Evolutionary conservation across 2,797 vertebrate species (phyloP).

Genomic region (Hypotaenidia okinawae): DNA sequence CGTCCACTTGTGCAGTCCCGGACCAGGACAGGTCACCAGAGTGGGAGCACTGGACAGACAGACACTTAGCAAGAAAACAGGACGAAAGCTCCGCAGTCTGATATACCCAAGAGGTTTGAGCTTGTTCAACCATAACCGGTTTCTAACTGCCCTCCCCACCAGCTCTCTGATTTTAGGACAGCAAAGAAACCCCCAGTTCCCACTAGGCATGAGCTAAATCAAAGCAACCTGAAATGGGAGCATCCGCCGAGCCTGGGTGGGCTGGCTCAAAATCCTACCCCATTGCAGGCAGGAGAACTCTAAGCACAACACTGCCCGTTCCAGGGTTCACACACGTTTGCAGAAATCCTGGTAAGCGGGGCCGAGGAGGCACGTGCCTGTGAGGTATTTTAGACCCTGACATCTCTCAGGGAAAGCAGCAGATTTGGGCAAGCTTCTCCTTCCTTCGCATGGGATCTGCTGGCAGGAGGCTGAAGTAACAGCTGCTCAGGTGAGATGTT

Average conservation of each 20-base stretch:
- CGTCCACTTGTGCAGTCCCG: neutral
- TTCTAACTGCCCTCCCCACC: neutral
- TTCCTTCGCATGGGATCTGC: neutral
- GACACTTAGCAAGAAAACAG: neutral
- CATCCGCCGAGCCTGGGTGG: neutral
- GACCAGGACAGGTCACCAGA: fast-evolving
- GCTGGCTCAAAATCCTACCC: neutral
- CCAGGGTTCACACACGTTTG: neutral
- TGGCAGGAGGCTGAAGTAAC: neutral
- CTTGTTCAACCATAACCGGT: neutral
- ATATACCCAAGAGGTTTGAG: neutral
- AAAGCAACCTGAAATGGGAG: neutral
- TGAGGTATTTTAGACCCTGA: neutral
- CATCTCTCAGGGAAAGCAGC: neutral
- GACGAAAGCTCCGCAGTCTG: fast-evolving
- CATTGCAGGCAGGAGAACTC: neutral
- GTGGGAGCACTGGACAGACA: neutral
- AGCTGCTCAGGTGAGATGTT: neutral
- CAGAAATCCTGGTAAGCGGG: neutral
- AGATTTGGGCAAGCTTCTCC: neutral
- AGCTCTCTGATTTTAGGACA: neutral
- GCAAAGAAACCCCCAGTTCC: neutral
- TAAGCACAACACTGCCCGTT: neutral
- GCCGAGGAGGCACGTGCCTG: fast-evolving
- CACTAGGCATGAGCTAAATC: neutral